Evolutionary conservation across 2,113 vertebrate species (phyloP), one percentile per base, ranked within the genome.

Genomic region (Bucco capensis): DNA sequence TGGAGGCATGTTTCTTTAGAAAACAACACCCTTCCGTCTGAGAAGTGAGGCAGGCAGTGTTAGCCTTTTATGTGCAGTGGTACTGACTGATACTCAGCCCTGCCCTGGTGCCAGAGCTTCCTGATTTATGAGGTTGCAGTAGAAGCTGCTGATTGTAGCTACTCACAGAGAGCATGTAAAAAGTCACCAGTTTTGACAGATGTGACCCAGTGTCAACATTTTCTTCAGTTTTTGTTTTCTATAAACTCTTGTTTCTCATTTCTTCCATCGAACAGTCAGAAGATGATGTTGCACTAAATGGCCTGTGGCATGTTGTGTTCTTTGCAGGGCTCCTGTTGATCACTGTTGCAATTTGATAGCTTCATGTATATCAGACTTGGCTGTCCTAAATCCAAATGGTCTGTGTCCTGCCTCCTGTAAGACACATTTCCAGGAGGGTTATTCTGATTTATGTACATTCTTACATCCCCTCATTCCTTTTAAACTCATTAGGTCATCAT

Each of bases 231-330:
- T 78, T 60, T 44, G 9, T 79, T 92, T 83, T 77, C 76, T 83
- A 4, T 33, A 38, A 77, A 10, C 71, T 74, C 28, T 30, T 73
- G 14, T 6, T 71, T 83, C 86, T 56, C 49, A 49, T 74, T 3
- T 10, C 2, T 72, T 35, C 69, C 40, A 12, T 73, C 40, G 18
- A 44, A 24, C 28, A 21, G 21, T 4, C 28, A 65, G 54, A 58
- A 83, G 75, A 19, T 49, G 60, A 31, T 75, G 37, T 72, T 80
- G 37, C 40, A 27, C 13, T 78, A 5, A 69, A 15, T 12, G 22
- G 4, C 16, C 6, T 37, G 19, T 44, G 61, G 25, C 35, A 5
- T 2, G 7, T 1, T 0, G 0, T 24, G 35, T 49, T 77, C 72
- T 67, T 89, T 72, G 54, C 66, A 80, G 64, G 28, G n/a, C 1